phyloP scores from a whole-genome alignment of 2,113 vertebrate species.

The Halcyon senegalensis region DNA sequence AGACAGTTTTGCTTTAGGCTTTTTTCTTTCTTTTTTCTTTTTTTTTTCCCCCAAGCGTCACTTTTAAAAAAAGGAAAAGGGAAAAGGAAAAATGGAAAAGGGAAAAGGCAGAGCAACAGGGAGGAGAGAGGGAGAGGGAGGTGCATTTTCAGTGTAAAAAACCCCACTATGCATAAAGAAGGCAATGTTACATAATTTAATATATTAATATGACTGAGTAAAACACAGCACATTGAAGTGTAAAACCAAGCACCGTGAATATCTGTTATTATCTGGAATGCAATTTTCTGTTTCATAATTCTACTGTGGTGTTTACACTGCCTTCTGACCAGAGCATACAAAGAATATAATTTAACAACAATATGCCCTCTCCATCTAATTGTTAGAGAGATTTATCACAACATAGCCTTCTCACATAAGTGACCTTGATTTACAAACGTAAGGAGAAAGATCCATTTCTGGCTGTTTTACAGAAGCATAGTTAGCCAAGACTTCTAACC shows the following conservation, averaged over 20 bases:
- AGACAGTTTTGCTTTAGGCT: background rate
- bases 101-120: background rate
- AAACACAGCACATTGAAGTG: background rate
- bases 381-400: slow-evolving; percentile 53
- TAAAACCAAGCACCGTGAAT: slow-evolving; percentile 9
- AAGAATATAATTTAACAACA: slow-evolving; percentile 36
- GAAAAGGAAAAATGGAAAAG: background rate
- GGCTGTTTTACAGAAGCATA: background rate
- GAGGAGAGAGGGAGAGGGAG: background rate
- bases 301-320: slow-evolving; percentile 3
- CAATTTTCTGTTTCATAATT: slow-evolving; percentile 42
- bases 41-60: background rate
- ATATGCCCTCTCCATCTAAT: slow-evolving; percentile 41
- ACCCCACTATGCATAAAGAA: background rate
- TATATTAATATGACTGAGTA: slow-evolving; percentile 36
- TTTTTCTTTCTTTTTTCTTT: background rate
- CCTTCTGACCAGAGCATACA: slow-evolving; percentile 15
- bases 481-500: background rate
- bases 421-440: slow-evolving; percentile 58
- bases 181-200: slow-evolving; percentile 45
- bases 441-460: slow-evolving; percentile 10
- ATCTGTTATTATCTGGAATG: slow-evolving; percentile 14
- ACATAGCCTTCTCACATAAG: slow-evolving; percentile 18
- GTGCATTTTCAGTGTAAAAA: background rate
- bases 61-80: background rate